These are phyloP conservation scores for Cheilosia vernalis DNA, from an alignment of 2,888 invertebrate species.

Conservation along the genomic window DNA sequence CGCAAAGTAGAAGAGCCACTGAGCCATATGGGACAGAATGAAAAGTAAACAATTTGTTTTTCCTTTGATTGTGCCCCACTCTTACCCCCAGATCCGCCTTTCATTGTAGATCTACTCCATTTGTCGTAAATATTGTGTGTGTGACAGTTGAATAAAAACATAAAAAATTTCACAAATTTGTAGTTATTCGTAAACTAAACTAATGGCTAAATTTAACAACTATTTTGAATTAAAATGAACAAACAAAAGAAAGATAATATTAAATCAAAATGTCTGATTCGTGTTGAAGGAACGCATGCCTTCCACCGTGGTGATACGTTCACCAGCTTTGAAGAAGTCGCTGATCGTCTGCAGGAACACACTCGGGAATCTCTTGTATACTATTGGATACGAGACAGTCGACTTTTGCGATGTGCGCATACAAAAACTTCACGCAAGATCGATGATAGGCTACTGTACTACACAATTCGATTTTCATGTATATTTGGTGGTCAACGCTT, in stretches of 20 bases:
- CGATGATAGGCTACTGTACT: slow-evolving; percentile 82
- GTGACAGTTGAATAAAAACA: slow-evolving; percentile 6
- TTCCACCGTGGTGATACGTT: slow-evolving; percentile 83
- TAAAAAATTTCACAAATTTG: neutral
- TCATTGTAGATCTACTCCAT: slow-evolving; percentile 3
- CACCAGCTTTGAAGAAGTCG: slow-evolving; percentile 82
- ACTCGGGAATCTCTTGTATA: slow-evolving; percentile 83
- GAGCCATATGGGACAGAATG: too few species aligned
- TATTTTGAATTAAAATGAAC: slow-evolving; percentile 17
- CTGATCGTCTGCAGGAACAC: slow-evolving; percentile 80
- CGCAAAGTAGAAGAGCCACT: too few species aligned
- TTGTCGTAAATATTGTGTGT: neutral
- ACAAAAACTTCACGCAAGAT: slow-evolving; percentile 83
- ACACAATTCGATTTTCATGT: slow-evolving; percentile 83
- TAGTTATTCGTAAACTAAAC: neutral
- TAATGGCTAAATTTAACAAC: slow-evolving; percentile 2
- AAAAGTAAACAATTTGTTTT: too few species aligned
- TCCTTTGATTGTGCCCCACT: neutral
- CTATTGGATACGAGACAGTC: slow-evolving; percentile 83
- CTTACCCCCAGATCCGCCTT: neutral
- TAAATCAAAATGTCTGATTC: slow-evolving; percentile 31
- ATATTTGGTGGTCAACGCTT: slow-evolving; percentile 84
- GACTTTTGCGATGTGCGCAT: slow-evolving; percentile 83
- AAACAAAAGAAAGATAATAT: slow-evolving; percentile 10
- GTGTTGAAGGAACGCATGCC: slow-evolving; percentile 79